Evolutionary conservation across 1,140 invertebrate species (phyloP).

Genomic region (Cardiocondyla obscurior): DNA sequence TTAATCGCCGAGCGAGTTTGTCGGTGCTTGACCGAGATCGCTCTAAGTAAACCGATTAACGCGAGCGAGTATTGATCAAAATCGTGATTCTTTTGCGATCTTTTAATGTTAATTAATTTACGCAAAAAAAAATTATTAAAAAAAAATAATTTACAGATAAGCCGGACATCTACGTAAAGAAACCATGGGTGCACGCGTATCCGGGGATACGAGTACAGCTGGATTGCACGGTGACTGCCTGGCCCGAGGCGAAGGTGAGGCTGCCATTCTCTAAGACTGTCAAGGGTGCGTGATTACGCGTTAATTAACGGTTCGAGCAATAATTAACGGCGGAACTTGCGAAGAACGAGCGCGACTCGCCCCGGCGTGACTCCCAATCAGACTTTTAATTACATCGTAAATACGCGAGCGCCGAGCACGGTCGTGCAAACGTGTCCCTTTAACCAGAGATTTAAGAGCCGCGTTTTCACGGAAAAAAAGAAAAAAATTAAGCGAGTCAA

Average conservation of each 20-base stretch:
- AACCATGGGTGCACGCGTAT: conserved; percentile 89
- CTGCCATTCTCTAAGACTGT: conserved; percentile 6
- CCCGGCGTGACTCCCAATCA: background rate
- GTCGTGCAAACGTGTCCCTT: background rate
- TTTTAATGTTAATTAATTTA: background rate
- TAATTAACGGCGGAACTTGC: conserved; percentile 25
- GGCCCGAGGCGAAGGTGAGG: conserved; percentile 86
- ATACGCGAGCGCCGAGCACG: background rate
- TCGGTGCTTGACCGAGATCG: background rate
- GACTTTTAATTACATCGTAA: conserved; percentile 52
- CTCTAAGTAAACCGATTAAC: background rate
- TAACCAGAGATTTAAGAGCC: background rate
- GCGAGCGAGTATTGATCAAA: background rate
- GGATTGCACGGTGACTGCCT: conserved; percentile 87
- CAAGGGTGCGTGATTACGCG: conserved; percentile 28
- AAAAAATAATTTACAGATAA: no score
- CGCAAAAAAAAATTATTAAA: no score
- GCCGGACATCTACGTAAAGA: conserved; percentile 87
- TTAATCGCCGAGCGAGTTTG: background rate
- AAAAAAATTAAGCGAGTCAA: background rate
- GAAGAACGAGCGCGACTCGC: background rate
- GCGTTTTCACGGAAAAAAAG: background rate
- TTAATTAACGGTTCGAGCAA: conserved; percentile 60
- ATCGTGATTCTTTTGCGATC: background rate
- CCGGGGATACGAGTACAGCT: conserved; percentile 88